phyloP scores from a whole-genome alignment of 2,888 invertebrate genomes.

The Linyphia triangularis region DNA sequence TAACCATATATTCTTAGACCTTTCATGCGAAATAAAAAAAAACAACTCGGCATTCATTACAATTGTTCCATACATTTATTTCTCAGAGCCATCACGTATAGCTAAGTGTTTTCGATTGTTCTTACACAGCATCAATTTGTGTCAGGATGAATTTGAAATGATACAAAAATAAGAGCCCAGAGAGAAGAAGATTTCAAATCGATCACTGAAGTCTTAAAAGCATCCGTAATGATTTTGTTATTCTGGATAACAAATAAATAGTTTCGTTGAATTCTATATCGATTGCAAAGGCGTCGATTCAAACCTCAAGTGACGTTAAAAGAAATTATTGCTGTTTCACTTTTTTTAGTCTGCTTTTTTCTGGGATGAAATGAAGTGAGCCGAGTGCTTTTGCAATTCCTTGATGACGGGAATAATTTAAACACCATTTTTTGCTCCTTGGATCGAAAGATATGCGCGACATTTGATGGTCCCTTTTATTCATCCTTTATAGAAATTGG shows the following conservation, averaged over 20 bases:
- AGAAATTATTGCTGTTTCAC: constrained; percentile 34
- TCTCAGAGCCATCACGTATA: not conserved
- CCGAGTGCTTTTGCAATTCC: constrained; percentile 31
- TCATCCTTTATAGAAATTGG: not conserved
- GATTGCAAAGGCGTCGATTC: constrained; percentile 16
- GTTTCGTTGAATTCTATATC: not conserved
- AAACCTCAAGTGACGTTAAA: constrained; percentile 58
- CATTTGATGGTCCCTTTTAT: constrained; percentile 31
- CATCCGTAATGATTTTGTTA: constrained; percentile 67
- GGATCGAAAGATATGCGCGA: constrained; percentile 46
- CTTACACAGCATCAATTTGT: constrained; percentile 45
- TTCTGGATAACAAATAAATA: constrained; percentile 58
- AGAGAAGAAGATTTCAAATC: not conserved
- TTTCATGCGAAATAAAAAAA: too few species aligned
- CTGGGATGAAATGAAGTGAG: constrained; percentile 42
- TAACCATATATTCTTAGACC: too few species aligned
- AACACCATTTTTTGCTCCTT: constrained; percentile 58
- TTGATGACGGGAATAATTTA: constrained; percentile 63
- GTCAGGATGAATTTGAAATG: not conserved
- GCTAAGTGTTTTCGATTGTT: constrained; percentile 63
- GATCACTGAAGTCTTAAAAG: constrained; percentile 43
- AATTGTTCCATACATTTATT: not conserved
- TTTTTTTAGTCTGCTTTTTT: not conserved
- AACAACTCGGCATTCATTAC: constrained; percentile 21
- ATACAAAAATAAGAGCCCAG: constrained; percentile 1